Conservation (phyloP, 35 echinoderm and acorn worm genomes). For the Antedon bifida region DNA sequence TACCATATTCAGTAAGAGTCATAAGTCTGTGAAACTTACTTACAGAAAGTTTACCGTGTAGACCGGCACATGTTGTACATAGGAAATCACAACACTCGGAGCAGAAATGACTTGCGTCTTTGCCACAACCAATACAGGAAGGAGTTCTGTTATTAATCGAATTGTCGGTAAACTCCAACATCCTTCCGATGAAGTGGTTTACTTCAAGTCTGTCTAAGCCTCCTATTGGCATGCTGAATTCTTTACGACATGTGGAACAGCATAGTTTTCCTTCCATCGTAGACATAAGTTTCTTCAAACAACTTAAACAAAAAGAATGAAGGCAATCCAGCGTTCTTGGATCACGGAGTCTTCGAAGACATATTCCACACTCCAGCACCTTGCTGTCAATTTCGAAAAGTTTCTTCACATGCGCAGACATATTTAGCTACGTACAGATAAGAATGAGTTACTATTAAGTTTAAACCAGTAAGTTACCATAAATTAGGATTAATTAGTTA, state of each 20-base stretch:
- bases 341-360: not conserved
- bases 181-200: not conserved
- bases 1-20: not conserved
- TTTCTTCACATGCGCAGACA: not conserved
- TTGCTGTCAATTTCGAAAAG: not conserved
- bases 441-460: too few species aligned
- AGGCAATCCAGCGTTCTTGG: not conserved
- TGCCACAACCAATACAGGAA: not conserved
- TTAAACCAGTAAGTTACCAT: too few species aligned
- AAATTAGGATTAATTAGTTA: too few species aligned
- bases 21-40: not conserved
- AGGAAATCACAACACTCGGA: not conserved
- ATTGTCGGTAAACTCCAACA: not conserved
- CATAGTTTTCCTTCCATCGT: not conserved
- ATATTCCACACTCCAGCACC: not conserved
- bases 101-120: not conserved
- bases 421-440: not conserved
- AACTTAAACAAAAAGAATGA: not conserved
- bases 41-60: not conserved
- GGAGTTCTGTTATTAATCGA: not conserved
- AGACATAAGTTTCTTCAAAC: not conserved
- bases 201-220: not conserved
- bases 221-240: not conserved
- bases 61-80: not conserved
- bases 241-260: not conserved